Evolutionary conservation across 2,797 vertebrate species (phyloP).

Genomic region (Labroides dimidiatus): DNA sequence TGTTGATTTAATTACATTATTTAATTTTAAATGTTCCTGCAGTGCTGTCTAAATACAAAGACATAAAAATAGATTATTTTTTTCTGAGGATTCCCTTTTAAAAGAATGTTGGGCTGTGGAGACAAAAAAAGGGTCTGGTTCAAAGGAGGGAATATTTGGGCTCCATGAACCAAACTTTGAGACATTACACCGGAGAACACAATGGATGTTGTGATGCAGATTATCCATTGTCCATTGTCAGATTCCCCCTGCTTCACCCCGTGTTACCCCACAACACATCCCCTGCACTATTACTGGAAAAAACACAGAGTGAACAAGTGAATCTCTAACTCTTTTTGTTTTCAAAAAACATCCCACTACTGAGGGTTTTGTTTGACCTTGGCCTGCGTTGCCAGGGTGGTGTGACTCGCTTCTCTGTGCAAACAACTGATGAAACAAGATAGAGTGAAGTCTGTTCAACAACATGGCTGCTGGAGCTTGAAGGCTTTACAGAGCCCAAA

Average conservation of each 20-base stretch:
- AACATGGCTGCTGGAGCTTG: constrained; percentile 40
- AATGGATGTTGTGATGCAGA: constrained; percentile 74
- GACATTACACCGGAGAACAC: constrained; percentile 67
- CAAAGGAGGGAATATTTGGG: constrained; percentile 67
- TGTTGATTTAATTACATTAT: constrained; percentile 34
- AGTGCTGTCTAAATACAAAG: constrained; percentile 15
- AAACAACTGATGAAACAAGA: constrained; percentile 51
- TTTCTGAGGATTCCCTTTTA: constrained; percentile 59
- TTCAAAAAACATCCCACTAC: constrained; percentile 49
- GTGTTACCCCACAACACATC: constrained; percentile 61
- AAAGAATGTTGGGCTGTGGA: constrained; percentile 51
- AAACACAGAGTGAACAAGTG: constrained; percentile 57
- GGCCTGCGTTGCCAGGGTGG: constrained; percentile 37
- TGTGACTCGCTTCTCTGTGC: constrained; percentile 25
- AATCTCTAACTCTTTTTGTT: constrained; percentile 59
- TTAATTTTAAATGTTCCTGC: constrained; percentile 16
- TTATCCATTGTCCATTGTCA: constrained; percentile 78
- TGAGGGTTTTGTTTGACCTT: constrained; percentile 44
- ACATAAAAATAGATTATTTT: constrained; percentile 57
- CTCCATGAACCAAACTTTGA: constrained; percentile 53
- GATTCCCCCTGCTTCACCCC: constrained; percentile 65
- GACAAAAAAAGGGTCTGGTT: constrained; percentile 35
- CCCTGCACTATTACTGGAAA: constrained; percentile 64
- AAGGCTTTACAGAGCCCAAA: background rate
- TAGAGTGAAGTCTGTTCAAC: constrained; percentile 52